phyloP scores from a whole-genome alignment of 1,140 invertebrate species.

The Cotesia typhae region DNA sequence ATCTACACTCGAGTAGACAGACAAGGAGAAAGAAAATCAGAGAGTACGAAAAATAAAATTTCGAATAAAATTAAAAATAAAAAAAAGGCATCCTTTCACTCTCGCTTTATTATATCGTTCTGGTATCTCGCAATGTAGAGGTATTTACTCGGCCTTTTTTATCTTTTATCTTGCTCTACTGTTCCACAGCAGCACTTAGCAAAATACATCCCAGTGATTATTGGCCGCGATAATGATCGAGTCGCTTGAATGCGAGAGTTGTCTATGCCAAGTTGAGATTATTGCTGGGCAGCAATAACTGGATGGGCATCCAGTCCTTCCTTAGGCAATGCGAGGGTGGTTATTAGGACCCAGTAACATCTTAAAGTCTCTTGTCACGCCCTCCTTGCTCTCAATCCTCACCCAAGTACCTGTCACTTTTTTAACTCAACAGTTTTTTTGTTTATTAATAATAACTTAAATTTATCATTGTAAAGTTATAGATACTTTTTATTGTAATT shows the following conservation, averaged over 20 bases:
- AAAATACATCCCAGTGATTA: constrained; percentile 62
- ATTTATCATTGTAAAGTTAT: too few species aligned
- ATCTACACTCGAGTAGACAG: constrained; percentile 40
- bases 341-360: constrained; percentile 62
- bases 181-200: constrained; percentile 57
- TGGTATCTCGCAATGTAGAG: constrained; percentile 7
- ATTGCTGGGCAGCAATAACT: too few species aligned
- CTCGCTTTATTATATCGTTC: background rate
- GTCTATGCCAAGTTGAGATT: constrained; percentile 59
- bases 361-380: constrained; percentile 30
- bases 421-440: too few species aligned
- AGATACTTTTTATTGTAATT: too few species aligned
- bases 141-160: constrained; percentile 22
- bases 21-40: constrained; percentile 43
- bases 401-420: too few species aligned
- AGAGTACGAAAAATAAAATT: constrained; percentile 10
- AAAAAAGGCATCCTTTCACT: constrained; percentile 5
- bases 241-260: constrained; percentile 53
- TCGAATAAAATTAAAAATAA: background rate
- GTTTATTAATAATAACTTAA: too few species aligned
- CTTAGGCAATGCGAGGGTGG: constrained; percentile 62
- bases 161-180: constrained; percentile 30
- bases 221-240: constrained; percentile 64
- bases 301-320: constrained; percentile 47
- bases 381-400: constrained; percentile 15